A percentile compares a stretch with the other conserved stretches of the same genome.
phyloP scores from a whole-genome alignment of 2,888 invertebrate genomes.

The Unio pictorum region DNA sequence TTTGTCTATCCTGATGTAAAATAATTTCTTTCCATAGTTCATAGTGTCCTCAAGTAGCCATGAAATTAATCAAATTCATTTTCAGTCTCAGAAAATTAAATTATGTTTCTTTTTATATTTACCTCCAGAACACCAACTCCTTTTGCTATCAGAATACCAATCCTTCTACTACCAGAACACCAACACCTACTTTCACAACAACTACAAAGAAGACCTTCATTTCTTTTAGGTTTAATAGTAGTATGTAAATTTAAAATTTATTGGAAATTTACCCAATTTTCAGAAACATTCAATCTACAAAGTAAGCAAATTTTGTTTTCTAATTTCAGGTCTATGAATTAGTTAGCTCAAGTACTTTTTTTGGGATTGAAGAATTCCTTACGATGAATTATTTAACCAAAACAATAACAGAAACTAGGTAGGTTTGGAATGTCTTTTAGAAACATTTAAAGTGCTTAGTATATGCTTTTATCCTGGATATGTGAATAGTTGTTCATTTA shows the following conservation, averaged over 20 bases:
- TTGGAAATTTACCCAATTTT: neutral
- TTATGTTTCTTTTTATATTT: too few species aligned
- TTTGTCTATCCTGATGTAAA: too few species aligned
- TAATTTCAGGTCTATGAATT: constrained; percentile 60
- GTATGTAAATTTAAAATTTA: neutral
- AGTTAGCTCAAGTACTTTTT: constrained; percentile 55
- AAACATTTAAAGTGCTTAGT: neutral
- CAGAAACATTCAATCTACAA: neutral
- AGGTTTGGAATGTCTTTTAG: constrained; percentile 11
- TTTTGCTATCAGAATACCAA: too few species aligned
- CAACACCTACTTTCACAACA: too few species aligned
- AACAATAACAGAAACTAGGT: constrained; percentile 49
- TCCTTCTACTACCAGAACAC: too few species aligned
- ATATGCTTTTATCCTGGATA: too few species aligned
- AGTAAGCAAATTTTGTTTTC: neutral
- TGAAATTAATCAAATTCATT: too few species aligned
- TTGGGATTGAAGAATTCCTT: constrained; percentile 60
- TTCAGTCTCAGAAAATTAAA: too few species aligned
- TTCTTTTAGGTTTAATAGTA: neutral
- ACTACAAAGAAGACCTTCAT: neutral
- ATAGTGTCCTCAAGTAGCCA: too few species aligned
- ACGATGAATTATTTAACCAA: constrained; percentile 56
- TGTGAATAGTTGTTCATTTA: too few species aligned
- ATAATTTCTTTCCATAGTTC: too few species aligned
- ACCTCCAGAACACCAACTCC: too few species aligned